Base-by-base conservation (phyloP, 1,140 invertebrate genomes). In the Achatina immaculata region DNA sequence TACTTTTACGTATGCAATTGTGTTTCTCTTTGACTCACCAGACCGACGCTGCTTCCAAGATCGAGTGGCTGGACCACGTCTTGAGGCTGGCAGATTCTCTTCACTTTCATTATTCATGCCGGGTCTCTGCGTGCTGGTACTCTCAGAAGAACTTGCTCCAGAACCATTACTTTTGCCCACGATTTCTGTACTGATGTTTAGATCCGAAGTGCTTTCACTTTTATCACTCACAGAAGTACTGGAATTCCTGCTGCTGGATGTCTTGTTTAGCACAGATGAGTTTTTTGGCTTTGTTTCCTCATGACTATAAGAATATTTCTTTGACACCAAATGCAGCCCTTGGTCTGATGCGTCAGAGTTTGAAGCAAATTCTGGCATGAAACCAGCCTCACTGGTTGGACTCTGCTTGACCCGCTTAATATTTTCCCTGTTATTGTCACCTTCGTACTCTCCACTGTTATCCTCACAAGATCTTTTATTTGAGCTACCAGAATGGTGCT, bases 1-100 rank as follows among this genome's bases (percentile, higher is more conserved):
- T 11, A 73, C 71, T 73, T 48, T 73, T 21, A 73, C 43, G 48
- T 73, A 28, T 3, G 71, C 42, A 73, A 73, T 73, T 40, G 11
- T 28, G 42, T 43, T 69, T 28, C 24, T 24, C 42, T 40, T 16
- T 16, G 31, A 28, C 6, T 2, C n/a, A 62, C 9, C 9, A 16
- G 28, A 9, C n/a, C 11, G 58, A 62, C 9, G 1, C 4, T 31
- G 58, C 4, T 28, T 9, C 11, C 58, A 28, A 31, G 58, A 62
- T 28, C 58, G n/a, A 62, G 58, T 62, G 4, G 31, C 58, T 6
- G 58, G 58, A 16, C 58, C n/a, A 34, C n/a, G 28, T 31, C 28
- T 62, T 34, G 28, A 14, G n/a, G 55, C 24, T 55, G 19, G 24
- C 24, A 28, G 16, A 62, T 62, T 28, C 6, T 34, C n/a, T 62